phyloP scores from a whole-genome alignment of 2,797 vertebrate species.

The Argentina silus region DNA sequence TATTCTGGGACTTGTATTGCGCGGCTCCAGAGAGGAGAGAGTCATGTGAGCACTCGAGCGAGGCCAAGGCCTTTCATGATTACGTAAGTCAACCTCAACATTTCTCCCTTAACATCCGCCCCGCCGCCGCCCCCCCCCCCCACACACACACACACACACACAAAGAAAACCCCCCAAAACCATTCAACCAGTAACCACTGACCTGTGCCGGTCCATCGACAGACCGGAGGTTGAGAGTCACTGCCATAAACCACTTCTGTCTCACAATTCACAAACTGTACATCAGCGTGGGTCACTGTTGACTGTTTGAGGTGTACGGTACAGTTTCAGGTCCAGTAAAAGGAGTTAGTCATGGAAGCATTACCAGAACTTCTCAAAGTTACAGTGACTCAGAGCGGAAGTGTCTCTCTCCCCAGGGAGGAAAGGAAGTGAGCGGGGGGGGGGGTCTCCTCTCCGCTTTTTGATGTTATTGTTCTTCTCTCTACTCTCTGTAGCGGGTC shows the following conservation, averaged over 20 bases:
- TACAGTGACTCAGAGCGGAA: slow-evolving; percentile 7
- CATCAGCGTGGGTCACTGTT: too few species aligned
- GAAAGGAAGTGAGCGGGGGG: background rate
- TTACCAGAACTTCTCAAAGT: background rate
- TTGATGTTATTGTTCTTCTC: background rate
- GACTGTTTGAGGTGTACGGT: too few species aligned
- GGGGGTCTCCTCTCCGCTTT: background rate
- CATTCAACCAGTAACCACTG: too few species aligned
- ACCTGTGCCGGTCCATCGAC: too few species aligned
- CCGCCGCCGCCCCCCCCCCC: background rate
- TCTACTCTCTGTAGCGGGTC: background rate
- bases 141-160: background rate
- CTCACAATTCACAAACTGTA: background rate
- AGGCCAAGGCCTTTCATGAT: slow-evolving; percentile 91
- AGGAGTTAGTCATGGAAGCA: background rate
- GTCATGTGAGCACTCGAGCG: slow-evolving; percentile 89
- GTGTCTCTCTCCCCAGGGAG: background rate
- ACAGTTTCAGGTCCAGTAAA: background rate
- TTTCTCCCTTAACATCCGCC: background rate
- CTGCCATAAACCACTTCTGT: background rate
- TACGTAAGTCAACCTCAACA: slow-evolving; percentile 79
- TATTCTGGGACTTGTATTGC: slow-evolving; percentile 91
- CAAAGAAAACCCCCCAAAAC: too few species aligned
- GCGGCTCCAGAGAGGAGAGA: slow-evolving; percentile 88
- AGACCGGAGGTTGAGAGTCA: too few species aligned